Base-by-base conservation (phyloP, 2,797 vertebrate species). In the Percopsis omiscomaycus region DNA sequence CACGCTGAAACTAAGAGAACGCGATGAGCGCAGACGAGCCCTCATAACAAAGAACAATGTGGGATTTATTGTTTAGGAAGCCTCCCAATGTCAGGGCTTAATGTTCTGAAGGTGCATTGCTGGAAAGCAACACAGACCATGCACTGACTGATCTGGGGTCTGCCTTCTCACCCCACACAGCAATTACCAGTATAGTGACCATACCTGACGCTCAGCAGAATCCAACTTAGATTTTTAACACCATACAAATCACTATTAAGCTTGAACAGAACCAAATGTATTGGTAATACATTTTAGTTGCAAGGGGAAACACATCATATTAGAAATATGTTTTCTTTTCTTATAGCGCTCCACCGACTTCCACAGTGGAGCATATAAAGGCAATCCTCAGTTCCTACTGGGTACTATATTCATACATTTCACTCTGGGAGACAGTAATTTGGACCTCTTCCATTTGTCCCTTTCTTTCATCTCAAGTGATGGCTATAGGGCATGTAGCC, bases 391-490 rank as follows among this genome's bases (percentile, higher is more conserved):
- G 65, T 74, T 68, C 49, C 54, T 61, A 1, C 32, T 45, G 12
- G 37, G 22, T 61, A n/a, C n/a, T 66, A 69, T 68, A 68, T 68
- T 62, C 14, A 74, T 73, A 81, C 69, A 82, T 82, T 78, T 77
- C 48, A 68, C 55, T 56, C 49, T 61, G 48, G 1, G 5, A 66
- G 69, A 75, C n/a, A 61, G 50, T 53, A 55, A 69, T 64, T 72
- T 80, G 51, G 73, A 65, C 52, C 2, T 69, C 55, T 51, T 73
- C 56, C 56, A 64, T 14, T 27, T 27, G 5, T 30, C 29, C 10
- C 28, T 5, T n/a, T 69, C 57, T 65, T 50, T 55, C 57, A 67
- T 52, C 63, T 65, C 49, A 73, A 78, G 50, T 76, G 78, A 84
- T 79, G 51, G 45, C 59, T 76, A 58, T 2, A 48, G 42, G 70